Conservation (phyloP, 2,888 invertebrate species). For the Apotomis turbidana region DNA sequence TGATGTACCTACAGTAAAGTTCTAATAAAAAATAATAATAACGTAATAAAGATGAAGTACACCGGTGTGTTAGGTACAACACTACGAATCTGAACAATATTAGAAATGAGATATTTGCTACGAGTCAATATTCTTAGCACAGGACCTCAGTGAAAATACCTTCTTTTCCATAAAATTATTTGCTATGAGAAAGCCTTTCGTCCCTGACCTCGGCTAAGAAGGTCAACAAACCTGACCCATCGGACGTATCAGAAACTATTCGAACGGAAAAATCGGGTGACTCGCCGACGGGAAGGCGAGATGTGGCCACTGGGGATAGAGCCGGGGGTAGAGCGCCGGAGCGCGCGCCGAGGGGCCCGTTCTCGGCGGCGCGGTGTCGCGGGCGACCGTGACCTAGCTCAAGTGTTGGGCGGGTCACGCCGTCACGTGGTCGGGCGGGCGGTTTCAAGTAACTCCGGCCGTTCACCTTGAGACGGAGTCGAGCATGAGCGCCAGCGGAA, state of each 20-base stretch:
- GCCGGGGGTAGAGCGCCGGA: conserved; percentile 45
- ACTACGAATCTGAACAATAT: too few relatives aligned
- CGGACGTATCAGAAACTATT: conserved; percentile 73
- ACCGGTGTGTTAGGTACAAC: too few relatives aligned
- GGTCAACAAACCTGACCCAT: conserved; percentile 68
- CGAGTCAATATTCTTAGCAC: not conserved
- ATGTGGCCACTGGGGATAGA: conserved; percentile 54
- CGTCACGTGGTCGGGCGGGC: conserved; percentile 73
- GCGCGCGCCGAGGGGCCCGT: conserved; percentile 55
- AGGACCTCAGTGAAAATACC: not conserved
- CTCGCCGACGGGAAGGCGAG: conserved; percentile 61
- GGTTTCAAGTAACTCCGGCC: conserved; percentile 68
- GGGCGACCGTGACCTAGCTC: conserved; percentile 80
- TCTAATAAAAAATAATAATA: too few relatives aligned
- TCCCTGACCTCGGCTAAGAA: conserved; percentile 70
- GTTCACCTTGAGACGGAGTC: conserved; percentile 79
- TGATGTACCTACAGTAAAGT: too few relatives aligned
- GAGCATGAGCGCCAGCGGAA: conserved; percentile 52
- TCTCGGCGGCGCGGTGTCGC: conserved; percentile 63
- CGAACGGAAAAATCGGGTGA: conserved; percentile 77
- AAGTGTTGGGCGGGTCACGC: conserved; percentile 75
- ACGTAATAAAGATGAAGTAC: too few relatives aligned
- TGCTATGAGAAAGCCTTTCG: conserved; percentile 44
- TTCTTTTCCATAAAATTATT: not conserved
- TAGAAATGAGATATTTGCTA: too few relatives aligned